Base-by-base conservation (phyloP, 2,797 vertebrate species). In the Simalia tracyae region DNA sequence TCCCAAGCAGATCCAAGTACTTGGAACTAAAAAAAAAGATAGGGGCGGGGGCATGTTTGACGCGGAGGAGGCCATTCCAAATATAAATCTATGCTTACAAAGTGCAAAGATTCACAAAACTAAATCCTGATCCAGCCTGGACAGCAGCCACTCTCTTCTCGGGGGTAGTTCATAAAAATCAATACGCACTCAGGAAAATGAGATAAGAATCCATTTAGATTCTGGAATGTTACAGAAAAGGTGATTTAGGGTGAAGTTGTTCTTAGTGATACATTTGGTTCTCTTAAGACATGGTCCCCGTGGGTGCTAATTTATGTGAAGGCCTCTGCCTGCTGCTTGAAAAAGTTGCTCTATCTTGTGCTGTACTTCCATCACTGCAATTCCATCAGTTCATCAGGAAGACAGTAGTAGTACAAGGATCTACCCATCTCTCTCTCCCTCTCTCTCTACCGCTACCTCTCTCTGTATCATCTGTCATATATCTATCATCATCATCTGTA, bases 21-120 rank as follows among this genome's bases (percentile, higher is more conserved):
- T 15, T n/a, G 2, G 3, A 11, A 0, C 15, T 36, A 3, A 5
- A 3, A 0, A 0, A 14, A 22, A 17, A 8, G 6, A 6, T 36
- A 8, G 19, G 6, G 66, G 66, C 0, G 66, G 26, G n/a, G 31
- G 85, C 14, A 3, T 26, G 91, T 87, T 84, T 81, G 12, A 17
- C 64, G 46, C n/a, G 57, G n/a, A n/a, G 3, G 59, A 61, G 1
- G 1, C 19, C 68, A 17, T 76, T 19, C 31, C 68, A 42, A 76
- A 76, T 76, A 42, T 76, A 76, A 76, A 76, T 76, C 68, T 76
- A 17, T 36, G 68, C 2, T 72, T 36, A 19, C 15, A 36, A 72
- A 19, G 36, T 19, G 3, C 31, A 19, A 31, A 72, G 15, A 31
- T 72, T 72, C 68, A 15, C 15, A 17, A 36, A 19, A 36, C 7